Base-by-base conservation (phyloP, 2,888 invertebrate species). In the Xestia sexstrigata region DNA sequence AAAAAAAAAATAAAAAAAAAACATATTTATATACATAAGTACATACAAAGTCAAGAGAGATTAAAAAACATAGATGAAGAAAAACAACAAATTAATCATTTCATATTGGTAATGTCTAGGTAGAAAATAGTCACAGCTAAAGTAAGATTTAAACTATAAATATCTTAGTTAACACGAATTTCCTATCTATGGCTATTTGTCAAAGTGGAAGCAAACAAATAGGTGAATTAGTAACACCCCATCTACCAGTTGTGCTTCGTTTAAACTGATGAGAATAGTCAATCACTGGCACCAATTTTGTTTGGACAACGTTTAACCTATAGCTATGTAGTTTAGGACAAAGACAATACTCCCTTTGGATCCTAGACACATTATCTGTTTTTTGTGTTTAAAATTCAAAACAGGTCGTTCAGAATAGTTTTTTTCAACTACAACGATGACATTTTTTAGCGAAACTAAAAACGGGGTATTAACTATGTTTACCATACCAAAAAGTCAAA, bases 121-220 rank as follows among this genome's bases (percentile, higher is more conserved):
- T 42, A n/a, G 4, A 30, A 35, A 49, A 69, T 62, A 49, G 20
- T 39, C 7, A 66, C 17, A 17, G 30, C 42, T n/a, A 52, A 78
- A 26, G 78, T 82, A 75, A 68, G 78, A 89, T 92, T 90, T 86
- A 88, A 92, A 90, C 84, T 88, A 91, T 90, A 93, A 94, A 93
- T 91, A 94, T 92, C 91, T 94, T 89, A 92, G 93, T 94, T 94
- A 93, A 94, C 94, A 94, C 93, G 93, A 91, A 92, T 89, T 92
- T 91, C 93, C 94, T 94, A 94, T 95, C 95, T 93, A 81, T 90
- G 76, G 88, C 91, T 92, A 94, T 95, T 94, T 94, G 94, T 95
- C 95, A 95, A 94, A 93, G 94, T 93, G 90, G 90, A 90, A 90
- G 90, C 89, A 92, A 94, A 94, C 92, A 93, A 94, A 95, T 94